These are phyloP conservation scores for Aethes cnicana DNA, from an alignment of 2,888 invertebrate genomes.

Conservation along the genomic window DNA sequence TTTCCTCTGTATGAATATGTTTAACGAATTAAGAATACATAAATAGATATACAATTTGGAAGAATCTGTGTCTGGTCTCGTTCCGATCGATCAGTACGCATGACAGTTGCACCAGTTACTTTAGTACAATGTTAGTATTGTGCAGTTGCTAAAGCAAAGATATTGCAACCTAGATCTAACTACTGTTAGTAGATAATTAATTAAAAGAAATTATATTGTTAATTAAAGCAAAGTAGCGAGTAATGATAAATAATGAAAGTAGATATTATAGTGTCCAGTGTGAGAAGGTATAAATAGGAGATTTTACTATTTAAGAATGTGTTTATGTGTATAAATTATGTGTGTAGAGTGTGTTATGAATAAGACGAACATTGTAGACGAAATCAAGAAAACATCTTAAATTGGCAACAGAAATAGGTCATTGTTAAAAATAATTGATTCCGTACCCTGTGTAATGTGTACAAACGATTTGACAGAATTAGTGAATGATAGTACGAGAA, in stretches of 20 bases:
- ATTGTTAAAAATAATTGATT: constrained; percentile 42
- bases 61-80: constrained; percentile 53
- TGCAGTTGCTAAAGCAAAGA: constrained; percentile 73
- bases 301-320: constrained; percentile 30
- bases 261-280: constrained; percentile 36
- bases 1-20: constrained; percentile 66
- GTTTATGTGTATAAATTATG: constrained; percentile 38
- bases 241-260: constrained; percentile 41
- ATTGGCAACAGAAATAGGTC: constrained; percentile 41
- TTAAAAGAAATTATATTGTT: constrained; percentile 42
- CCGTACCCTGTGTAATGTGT: constrained; percentile 63
- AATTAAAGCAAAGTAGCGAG: constrained; percentile 56
- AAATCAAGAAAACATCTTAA: constrained; percentile 78
- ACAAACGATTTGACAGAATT: constrained; percentile 65
- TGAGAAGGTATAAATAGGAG: constrained; percentile 30
- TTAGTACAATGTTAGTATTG: constrained; percentile 51
- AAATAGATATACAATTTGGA: constrained; percentile 48
- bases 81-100: constrained; percentile 75
- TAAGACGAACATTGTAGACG: constrained; percentile 31
- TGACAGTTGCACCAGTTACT: constrained; percentile 73
- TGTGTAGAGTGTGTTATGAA: constrained; percentile 28
- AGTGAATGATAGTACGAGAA: constrained; percentile 73
- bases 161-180: constrained; percentile 55
- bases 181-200: constrained; percentile 38
- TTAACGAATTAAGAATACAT: constrained; percentile 57